Evolutionary conservation across 1,140 invertebrate genomes (phyloP).

Genomic region (Scaptomyza montana): DNA sequence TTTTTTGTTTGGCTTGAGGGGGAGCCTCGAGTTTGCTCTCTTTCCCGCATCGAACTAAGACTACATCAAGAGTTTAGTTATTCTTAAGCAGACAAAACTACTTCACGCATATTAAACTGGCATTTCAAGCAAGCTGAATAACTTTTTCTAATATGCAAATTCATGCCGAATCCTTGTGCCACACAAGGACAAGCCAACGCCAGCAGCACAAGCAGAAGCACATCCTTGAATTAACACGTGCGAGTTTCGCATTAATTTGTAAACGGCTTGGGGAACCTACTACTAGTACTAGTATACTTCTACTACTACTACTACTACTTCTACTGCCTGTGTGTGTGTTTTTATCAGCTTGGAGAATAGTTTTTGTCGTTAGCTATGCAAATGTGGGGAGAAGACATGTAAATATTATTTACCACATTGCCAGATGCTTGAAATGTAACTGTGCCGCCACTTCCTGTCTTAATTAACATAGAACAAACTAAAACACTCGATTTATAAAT

Average conservation of each 20-base stretch:
- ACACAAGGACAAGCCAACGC: constrained; percentile 53
- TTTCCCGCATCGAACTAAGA: constrained; percentile 49
- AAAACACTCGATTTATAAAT: constrained; percentile 72
- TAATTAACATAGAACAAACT: constrained; percentile 79
- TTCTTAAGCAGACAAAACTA: constrained; percentile 71
- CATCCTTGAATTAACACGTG: constrained; percentile 81
- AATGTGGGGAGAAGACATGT: constrained; percentile 66
- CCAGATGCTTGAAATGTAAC: constrained; percentile 76
- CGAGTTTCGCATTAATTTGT: constrained; percentile 79
- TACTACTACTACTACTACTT: background rate
- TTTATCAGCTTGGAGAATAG: constrained; percentile 34
- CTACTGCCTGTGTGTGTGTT: background rate
- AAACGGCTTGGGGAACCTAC: constrained; percentile 58
- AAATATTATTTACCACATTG: constrained; percentile 78
- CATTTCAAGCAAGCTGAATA: constrained; percentile 72
- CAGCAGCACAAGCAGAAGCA: constrained; percentile 37
- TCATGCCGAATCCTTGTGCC: constrained; percentile 57
- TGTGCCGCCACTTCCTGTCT: constrained; percentile 59
- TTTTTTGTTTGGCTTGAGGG: background rate
- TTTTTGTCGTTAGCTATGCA: constrained; percentile 81
- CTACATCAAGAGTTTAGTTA: constrained; percentile 61
- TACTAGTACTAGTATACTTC: background rate
- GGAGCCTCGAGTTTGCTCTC: background rate
- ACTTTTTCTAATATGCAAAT: constrained; percentile 82
- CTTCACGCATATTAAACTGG: constrained; percentile 81